Conservation (phyloP, 2,888 invertebrate species). For the Metopia argyrocephala region DNA sequence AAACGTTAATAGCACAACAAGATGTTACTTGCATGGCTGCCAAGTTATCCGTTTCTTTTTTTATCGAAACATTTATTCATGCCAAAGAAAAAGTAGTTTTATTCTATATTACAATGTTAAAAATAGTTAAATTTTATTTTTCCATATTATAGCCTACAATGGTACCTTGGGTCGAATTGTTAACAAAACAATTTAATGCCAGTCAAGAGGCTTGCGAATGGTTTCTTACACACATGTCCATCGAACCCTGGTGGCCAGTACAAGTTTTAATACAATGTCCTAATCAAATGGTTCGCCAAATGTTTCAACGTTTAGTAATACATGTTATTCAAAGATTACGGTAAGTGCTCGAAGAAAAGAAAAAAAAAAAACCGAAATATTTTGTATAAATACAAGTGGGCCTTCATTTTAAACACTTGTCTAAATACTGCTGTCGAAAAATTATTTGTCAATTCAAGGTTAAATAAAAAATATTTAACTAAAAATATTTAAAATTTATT, state of each 20-base stretch:
- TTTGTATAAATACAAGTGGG: too few relatives aligned
- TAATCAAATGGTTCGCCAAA: conserved; percentile 97
- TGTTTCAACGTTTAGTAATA: conserved; percentile 96
- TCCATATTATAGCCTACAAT: conserved; percentile 88
- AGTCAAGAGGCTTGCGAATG: conserved; percentile 94
- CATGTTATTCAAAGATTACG: conserved; percentile 95
- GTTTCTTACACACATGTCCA: conserved; percentile 95
- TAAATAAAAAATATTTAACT: too few relatives aligned
- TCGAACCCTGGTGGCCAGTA: conserved; percentile 97
- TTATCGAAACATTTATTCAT: conserved; percentile 97
- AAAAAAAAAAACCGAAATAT: too few relatives aligned
- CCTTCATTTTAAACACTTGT: too few relatives aligned
- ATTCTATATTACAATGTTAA: neutral
- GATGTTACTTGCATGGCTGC: conserved; percentile 92
- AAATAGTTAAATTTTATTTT: too few relatives aligned
- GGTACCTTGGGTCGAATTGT: conserved; percentile 96
- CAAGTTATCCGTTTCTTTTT: conserved; percentile 94
- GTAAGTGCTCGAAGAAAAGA: conserved; percentile 76
- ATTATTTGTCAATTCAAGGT: too few relatives aligned
- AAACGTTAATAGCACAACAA: conserved; percentile 88
- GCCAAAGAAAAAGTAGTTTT: conserved; percentile 92
- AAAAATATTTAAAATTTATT: too few relatives aligned
- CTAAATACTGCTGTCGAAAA: too few relatives aligned
- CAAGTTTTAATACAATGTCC: conserved; percentile 97
- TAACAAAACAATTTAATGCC: conserved; percentile 96